Conservation (phyloP, 2,888 invertebrate genomes). For the Caprella mutica region DNA sequence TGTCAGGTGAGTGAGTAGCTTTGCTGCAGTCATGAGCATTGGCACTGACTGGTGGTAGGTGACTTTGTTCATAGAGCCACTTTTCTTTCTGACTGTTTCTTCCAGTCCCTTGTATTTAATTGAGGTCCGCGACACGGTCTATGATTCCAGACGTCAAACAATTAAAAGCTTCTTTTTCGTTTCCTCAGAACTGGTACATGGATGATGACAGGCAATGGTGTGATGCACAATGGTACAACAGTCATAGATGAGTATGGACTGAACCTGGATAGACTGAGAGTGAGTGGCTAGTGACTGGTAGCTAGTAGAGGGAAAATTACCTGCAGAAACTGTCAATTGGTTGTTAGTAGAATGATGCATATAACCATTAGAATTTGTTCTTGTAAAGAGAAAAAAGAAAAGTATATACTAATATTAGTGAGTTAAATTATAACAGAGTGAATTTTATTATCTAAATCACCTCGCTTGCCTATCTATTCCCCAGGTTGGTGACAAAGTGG, state of each 20-base stretch:
- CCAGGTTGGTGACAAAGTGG: constrained; percentile 71
- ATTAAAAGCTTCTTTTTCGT: constrained; percentile 4
- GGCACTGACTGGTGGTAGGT: no score
- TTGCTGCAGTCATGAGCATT: no score
- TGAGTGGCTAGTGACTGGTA: constrained; percentile 37
- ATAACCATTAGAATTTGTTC: no score
- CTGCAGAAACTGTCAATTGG: no score
- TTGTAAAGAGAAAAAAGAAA: no score
- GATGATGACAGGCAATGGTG: constrained; percentile 90
- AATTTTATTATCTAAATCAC: neutral
- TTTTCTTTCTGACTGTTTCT: no score
- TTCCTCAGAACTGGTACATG: constrained; percentile 70
- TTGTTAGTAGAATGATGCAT: no score
- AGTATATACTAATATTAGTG: no score
- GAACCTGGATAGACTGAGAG: constrained; percentile 72
- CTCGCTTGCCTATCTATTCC: neutral
- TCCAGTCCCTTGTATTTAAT: no score
- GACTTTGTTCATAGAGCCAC: no score
- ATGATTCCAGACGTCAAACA: neutral
- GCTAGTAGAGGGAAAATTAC: no score
- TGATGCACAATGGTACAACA: constrained; percentile 76
- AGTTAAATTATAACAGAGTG: no score
- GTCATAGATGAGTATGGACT: constrained; percentile 83
- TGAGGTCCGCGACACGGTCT: neutral
- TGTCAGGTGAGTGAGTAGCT: constrained; percentile 55